Evolutionary conservation across 1,140 invertebrate species (phyloP).

Genomic region (Artemia franciscana): DNA sequence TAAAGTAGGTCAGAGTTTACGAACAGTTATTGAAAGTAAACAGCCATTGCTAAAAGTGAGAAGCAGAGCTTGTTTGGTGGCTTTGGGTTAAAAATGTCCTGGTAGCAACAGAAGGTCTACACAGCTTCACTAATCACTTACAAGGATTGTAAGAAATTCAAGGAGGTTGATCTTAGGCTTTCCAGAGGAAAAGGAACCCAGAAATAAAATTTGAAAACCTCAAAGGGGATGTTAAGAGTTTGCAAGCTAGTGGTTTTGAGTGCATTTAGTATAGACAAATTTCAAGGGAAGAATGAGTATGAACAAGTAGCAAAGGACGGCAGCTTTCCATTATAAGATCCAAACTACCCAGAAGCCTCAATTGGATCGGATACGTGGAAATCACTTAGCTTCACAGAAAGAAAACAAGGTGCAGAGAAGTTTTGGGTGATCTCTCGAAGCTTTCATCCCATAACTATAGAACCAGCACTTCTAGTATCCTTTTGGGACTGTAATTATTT

Average conservation of each 20-base stretch:
- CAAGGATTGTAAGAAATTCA: neutral
- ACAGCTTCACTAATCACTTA: neutral
- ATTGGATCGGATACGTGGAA: neutral
- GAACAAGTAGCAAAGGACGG: conserved; percentile 3
- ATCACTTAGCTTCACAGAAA: neutral
- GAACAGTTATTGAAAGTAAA: no score
- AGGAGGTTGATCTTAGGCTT: neutral
- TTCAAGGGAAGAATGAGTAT: conserved; percentile 7
- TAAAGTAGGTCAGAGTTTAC: neutral
- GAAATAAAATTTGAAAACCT: neutral
- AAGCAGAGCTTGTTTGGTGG: neutral
- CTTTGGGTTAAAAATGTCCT: neutral
- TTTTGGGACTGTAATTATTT: neutral
- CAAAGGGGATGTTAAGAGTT: conserved; percentile 12
- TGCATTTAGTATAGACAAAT: conserved; percentile 14
- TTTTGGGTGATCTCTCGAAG: neutral
- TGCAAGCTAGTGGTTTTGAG: conserved; percentile 18
- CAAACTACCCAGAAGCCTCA: no score
- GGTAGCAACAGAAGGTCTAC: neutral
- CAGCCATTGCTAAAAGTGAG: neutral
- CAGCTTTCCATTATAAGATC: neutral
- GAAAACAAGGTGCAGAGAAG: no score
- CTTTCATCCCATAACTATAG: no score
- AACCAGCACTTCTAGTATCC: no score
- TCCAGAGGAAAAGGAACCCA: neutral